A percentile compares a stretch with the other conserved stretches of the same genome.
phyloP scores from a whole-genome alignment of 2,113 vertebrate species.

The Myotis lucifugus region DNA sequence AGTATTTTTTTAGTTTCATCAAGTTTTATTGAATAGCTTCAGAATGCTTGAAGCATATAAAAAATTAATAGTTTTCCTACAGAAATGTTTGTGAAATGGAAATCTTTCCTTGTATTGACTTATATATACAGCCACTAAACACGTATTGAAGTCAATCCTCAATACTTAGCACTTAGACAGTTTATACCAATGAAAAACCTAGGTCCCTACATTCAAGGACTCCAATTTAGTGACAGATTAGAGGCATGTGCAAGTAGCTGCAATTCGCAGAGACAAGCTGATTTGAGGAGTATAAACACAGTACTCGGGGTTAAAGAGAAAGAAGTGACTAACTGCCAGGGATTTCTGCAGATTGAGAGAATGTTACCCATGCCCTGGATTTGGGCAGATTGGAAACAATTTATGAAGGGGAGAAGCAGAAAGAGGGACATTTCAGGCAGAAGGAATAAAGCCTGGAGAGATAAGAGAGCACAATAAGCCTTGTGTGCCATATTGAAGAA shows the following conservation, averaged over 20 bases:
- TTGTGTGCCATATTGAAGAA: background rate
- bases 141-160: background rate
- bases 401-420: background rate
- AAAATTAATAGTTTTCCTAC: background rate
- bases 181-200: background rate
- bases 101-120: background rate
- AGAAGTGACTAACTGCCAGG: background rate
- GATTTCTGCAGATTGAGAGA: background rate
- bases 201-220: background rate
- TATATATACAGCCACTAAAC: background rate
- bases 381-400: background rate
- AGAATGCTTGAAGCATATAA: constrained; percentile 39
- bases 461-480: background rate
- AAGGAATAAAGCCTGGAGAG: background rate
- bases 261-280: background rate
- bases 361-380: background rate
- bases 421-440: background rate
- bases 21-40: constrained; percentile 10
- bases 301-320: background rate
- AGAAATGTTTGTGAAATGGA: constrained; percentile 18
- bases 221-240: background rate
- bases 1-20: background rate
- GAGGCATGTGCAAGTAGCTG: background rate
- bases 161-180: background rate
- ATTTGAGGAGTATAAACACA: background rate